Percentiles rank a stretch among this genome's conserved stretches.
Evolutionary conservation across 37 sponge, comb jelly and placozoan genomes (phyloP).

Genomic region (Halisarca cf. caerulea): DNA sequence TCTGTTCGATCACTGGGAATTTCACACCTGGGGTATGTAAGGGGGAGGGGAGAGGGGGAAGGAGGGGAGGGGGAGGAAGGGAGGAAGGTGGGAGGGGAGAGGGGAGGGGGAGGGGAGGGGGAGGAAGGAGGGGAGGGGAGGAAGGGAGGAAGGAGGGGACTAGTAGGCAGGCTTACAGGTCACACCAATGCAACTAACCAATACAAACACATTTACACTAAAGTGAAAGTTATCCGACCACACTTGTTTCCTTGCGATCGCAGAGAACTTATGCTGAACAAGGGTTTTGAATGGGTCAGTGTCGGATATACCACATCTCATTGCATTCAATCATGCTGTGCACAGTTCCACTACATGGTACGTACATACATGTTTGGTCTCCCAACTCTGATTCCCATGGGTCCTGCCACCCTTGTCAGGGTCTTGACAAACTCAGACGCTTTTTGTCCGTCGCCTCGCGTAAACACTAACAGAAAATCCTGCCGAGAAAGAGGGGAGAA

Average conservation of each 20-base stretch:
- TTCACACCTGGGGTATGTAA: background rate
- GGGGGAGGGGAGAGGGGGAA: too few species aligned
- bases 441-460: constrained; percentile 50
- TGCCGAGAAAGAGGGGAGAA: constrained; percentile 4
- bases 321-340: too few species aligned
- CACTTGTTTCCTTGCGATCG: too few species aligned
- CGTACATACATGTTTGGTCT: constrained; percentile 31
- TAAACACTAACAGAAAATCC: constrained; percentile 63
- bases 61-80: too few species aligned
- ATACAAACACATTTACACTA: too few species aligned
- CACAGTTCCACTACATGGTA: too few species aligned
- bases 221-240: too few species aligned
- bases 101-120: background rate
- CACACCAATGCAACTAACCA: too few species aligned
- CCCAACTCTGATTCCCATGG: constrained; percentile 75
- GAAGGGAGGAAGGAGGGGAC: background rate
- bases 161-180: background rate
- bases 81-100: too few species aligned
- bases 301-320: too few species aligned
- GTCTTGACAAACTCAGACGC: constrained; percentile 72
- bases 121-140: constrained; percentile 2
- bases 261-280: too few species aligned
- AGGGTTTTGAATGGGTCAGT: too few species aligned
- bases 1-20: constrained; percentile 77
- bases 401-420: constrained; percentile 66